phyloP scores from a whole-genome alignment of 2,888 invertebrate species.

The Aelia acuminata region DNA sequence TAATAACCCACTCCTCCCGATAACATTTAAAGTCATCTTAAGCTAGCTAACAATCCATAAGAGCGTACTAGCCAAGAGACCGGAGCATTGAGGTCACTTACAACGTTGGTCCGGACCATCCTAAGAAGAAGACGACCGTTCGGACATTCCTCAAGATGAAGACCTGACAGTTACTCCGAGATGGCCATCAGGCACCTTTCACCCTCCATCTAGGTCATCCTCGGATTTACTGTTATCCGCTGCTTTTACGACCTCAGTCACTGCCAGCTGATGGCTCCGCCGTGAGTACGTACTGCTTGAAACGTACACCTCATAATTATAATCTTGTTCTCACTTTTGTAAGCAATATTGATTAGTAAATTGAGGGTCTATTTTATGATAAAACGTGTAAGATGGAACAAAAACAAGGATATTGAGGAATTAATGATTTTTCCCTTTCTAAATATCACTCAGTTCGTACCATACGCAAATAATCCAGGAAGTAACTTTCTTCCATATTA shows the following conservation, averaged over 20 bases:
- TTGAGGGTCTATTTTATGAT: no score
- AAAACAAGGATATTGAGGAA: no score
- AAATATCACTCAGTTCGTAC: no score
- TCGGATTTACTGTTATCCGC: conserved; percentile 35
- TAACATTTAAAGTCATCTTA: neutral
- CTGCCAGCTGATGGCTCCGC: neutral
- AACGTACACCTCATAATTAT: neutral
- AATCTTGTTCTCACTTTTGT: no score
- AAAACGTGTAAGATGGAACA: no score
- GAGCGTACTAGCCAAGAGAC: no score
- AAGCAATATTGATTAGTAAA: no score
- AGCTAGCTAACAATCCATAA: neutral
- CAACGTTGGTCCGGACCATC: neutral
- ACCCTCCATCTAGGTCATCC: conserved; percentile 37
- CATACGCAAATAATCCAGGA: no score
- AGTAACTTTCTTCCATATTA: no score
- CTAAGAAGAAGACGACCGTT: neutral
- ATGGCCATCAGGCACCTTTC: conserved; percentile 38
- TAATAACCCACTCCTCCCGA: neutral
- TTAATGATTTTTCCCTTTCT: no score
- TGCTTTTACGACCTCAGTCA: neutral
- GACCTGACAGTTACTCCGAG: conserved; percentile 42
- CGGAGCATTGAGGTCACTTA: neutral
- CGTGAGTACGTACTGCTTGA: neutral
- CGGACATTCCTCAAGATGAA: neutral